Base-by-base conservation (phyloP, 2,113 vertebrate genomes). In the Pao palembangensis region DNA sequence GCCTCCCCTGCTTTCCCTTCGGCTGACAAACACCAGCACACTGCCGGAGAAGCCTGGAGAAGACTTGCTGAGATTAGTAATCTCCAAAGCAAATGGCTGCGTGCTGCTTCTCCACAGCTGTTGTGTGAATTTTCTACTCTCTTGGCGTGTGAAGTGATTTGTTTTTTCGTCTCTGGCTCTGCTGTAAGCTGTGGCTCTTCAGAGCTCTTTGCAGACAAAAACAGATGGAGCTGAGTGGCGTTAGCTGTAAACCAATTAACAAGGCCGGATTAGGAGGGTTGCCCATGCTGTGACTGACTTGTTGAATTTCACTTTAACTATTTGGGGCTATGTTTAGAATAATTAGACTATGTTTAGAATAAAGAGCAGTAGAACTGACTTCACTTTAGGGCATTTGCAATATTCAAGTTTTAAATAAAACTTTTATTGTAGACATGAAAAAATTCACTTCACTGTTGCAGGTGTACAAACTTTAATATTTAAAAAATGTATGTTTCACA, bases 161-260 rank as follows among this genome's bases (percentile, higher is more conserved):
- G 19, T 67, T 71, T 65, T 53, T 15, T 49, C n/a, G 5, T 44
- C 11, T 3, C 23, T 51, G 50, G 53, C 41, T 34, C 44, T 8
- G 43, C 23, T 55, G 28, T 59, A 71, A 71, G 50, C 59, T 47
- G 69, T 17, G 70, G 67, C 62, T 63, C 67, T 50, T 3, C 6
- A 61, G 73, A 41, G 52, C 53, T 55, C 68, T 73, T 73, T 79
- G 61, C 53, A 67, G 72, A 68, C 55, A 31, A 61, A 86, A 82
- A 82, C 87, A 89, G 87, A 89, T 85, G 85, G 88, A 58, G 68
- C 76, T 67, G 73, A 69, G 75, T 53, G 68, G 69, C 7, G 76
- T 82, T 71, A 82, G 75, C 76, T 44, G 48, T 89, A 87, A 89
- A 68, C 87, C 86, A 80, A 86, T 89, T 89, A 87, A 55, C 46